Percentiles rank a stretch among this genome's conserved stretches.
phyloP scores from a whole-genome alignment of 2,888 invertebrate genomes.

The Lacanobia oleracea region DNA sequence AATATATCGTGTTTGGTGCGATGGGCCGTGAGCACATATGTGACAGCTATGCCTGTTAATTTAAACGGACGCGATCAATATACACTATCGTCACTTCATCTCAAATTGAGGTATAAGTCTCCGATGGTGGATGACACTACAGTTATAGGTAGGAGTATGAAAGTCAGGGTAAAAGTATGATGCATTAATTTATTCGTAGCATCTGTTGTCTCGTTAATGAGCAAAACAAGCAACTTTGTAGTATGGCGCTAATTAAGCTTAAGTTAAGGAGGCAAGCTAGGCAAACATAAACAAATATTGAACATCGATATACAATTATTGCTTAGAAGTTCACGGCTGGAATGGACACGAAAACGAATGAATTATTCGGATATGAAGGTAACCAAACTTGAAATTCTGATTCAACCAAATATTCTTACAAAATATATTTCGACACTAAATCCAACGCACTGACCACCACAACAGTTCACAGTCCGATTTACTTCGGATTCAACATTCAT shows the following conservation, averaged over 20 bases:
- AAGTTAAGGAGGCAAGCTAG: not conserved
- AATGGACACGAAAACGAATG: not conserved
- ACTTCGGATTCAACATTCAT: constrained; percentile 68
- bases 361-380: not conserved
- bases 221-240: not conserved
- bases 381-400: not conserved
- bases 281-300: not conserved
- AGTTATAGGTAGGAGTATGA: not conserved
- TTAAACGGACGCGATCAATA: constrained; percentile 87
- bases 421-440: not conserved
- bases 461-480: constrained; percentile 51
- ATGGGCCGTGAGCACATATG: constrained; percentile 78
- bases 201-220: not conserved
- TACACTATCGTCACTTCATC: constrained; percentile 77
- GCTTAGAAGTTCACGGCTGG: not conserved
- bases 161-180: not conserved
- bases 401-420: not conserved
- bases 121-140: constrained; percentile 37
- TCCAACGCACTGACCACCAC: constrained; percentile 37
- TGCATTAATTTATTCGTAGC: not conserved
- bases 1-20: constrained; percentile 76
- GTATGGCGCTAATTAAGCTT: not conserved
- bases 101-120: constrained; percentile 44
- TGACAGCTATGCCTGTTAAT: constrained; percentile 84
- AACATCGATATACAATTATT: not conserved